phyloP scores from a whole-genome alignment of 2,113 vertebrate species.

The Lophura nycthemera region DNA sequence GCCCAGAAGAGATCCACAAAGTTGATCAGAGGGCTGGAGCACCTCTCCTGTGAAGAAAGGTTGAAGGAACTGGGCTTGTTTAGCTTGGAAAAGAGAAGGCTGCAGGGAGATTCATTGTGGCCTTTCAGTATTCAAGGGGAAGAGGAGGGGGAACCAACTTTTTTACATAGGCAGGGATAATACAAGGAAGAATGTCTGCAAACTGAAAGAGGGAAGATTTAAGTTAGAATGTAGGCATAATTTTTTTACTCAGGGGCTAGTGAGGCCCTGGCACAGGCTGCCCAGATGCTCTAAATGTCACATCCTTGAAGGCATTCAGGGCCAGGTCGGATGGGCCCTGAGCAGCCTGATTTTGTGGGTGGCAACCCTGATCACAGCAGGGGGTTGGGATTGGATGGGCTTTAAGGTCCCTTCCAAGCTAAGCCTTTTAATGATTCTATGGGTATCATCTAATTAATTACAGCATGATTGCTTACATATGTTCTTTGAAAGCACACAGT shows the following conservation, averaged over 20 bases:
- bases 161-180: no score
- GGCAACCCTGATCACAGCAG: neutral
- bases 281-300: neutral
- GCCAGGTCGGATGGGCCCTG: no score
- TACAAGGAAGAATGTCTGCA: neutral
- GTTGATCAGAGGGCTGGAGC: neutral
- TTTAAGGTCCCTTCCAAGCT: neutral
- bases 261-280: neutral
- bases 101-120: neutral
- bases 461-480: neutral
- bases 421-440: neutral
- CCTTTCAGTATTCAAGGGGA: neutral
- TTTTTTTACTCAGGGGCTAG: neutral
- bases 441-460: neutral
- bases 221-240: neutral
- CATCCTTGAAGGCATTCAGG: neutral
- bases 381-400: neutral
- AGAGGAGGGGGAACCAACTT: neutral
- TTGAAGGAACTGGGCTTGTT: neutral
- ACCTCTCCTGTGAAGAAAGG: neutral
- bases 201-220: neutral
- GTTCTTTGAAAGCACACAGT: rapidly evolving
- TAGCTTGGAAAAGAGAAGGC: neutral
- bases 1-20: no score
- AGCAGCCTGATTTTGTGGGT: neutral